phyloP scores from a whole-genome alignment of 2,797 vertebrate genomes.

The Otolemur crassicaudatus region DNA sequence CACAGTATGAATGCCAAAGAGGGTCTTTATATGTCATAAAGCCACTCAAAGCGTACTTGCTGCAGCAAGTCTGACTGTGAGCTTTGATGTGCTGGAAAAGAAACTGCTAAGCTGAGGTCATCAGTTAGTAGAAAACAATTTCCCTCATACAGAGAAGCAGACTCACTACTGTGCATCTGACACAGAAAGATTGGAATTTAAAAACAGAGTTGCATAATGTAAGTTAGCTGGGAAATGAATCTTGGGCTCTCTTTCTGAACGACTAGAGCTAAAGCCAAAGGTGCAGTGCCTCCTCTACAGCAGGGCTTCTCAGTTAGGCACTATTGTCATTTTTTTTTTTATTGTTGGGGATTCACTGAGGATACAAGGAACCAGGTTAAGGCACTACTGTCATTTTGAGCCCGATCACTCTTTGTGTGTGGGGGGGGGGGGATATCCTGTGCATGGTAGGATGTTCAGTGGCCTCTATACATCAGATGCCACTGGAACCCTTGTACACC shows the following conservation, averaged over 20 bases:
- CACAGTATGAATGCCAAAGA: slow-evolving; percentile 88
- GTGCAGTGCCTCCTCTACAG: slow-evolving; percentile 50
- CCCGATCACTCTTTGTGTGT: background rate
- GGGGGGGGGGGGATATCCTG: background rate
- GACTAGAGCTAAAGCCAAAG: slow-evolving; percentile 81
- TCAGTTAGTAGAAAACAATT: slow-evolving; percentile 91
- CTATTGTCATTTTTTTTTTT: background rate
- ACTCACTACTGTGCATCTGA: slow-evolving; percentile 88
- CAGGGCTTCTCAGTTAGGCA: background rate
- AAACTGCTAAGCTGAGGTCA: slow-evolving; percentile 90
- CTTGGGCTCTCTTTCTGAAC: slow-evolving; percentile 79
- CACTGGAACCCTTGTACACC: background rate
- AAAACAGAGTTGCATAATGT: slow-evolving; percentile 84
- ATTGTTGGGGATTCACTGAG: too few species aligned
- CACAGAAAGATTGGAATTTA: slow-evolving; percentile 86
- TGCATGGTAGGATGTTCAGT: background rate
- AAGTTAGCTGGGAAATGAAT: slow-evolving; percentile 77
- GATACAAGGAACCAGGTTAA: too few species aligned
- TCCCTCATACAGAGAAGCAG: slow-evolving; percentile 88
- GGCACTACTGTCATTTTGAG: background rate
- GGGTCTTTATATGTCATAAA: slow-evolving; percentile 89
- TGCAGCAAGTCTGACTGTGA: slow-evolving; percentile 88
- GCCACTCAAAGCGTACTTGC: slow-evolving; percentile 88
- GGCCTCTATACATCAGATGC: background rate
- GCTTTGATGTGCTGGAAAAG: slow-evolving; percentile 89